Evolutionary conservation across 2,888 invertebrate genomes (phyloP).

Genomic region (Anticlea derivata): DNA sequence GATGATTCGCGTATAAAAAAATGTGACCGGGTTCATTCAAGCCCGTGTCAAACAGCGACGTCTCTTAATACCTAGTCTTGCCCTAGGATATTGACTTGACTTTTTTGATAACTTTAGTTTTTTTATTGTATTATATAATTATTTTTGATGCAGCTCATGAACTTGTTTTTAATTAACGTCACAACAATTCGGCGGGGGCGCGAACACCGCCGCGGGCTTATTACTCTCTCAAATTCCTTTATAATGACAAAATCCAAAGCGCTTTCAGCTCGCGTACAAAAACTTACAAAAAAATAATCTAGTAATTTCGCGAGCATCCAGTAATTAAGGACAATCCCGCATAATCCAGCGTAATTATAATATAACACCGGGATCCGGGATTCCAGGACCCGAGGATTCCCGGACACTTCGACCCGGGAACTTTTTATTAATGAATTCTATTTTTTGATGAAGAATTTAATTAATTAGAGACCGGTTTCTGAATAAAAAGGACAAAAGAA

Average conservation of each 20-base stretch:
- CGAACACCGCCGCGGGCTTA: background rate
- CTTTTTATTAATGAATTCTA: constrained; percentile 64
- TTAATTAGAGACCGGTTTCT: constrained; percentile 51
- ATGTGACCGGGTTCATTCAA: no score
- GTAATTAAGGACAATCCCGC: constrained; percentile 65
- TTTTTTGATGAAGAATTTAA: constrained; percentile 62
- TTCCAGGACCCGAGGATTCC: constrained; percentile 35
- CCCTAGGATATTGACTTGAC: no score
- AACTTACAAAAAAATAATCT: constrained; percentile 44
- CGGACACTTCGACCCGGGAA: constrained; percentile 40
- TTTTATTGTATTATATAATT: no score
- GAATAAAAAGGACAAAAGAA: constrained; percentile 28
- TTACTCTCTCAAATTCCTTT: constrained; percentile 11
- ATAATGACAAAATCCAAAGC: constrained; percentile 12
- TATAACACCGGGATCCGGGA: constrained; percentile 53
- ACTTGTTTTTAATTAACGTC: background rate
- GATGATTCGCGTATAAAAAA: background rate
- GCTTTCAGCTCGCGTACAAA: constrained; percentile 12
- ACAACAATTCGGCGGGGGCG: background rate
- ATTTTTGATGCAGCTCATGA: no score
- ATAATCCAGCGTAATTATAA: constrained; percentile 68
- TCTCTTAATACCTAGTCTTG: no score
- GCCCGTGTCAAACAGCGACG: no score
- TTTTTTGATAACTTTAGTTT: no score
- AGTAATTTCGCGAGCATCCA: constrained; percentile 50